Evolutionary conservation across 2,797 vertebrate genomes (phyloP), one percentile per base, ranked within the genome.

Genomic region (Cichlasoma orientale): DNA sequence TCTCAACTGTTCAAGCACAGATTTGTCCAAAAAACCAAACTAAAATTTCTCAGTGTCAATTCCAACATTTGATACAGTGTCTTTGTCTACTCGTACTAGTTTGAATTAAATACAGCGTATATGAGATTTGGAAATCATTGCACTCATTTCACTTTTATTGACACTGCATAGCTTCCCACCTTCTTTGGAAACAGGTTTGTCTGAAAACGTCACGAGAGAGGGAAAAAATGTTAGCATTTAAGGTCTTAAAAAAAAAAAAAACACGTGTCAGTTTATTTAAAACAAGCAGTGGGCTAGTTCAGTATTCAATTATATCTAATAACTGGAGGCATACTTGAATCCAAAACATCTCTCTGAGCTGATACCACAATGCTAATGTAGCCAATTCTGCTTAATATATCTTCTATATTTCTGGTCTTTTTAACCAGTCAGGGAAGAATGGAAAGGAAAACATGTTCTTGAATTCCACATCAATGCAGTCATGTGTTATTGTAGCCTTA

Each of bases 401-500:
- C 55, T 72, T 72, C 55, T 31, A 18, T 14, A 75, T 71, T 70
- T 36, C 56, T 61, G 44, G 44, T n/a, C 52, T 68, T 84, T 83
- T 83, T 54, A 86, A 75, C 70, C 77, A 83, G 70, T 85, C 33
- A 31, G 16, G 47, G 69, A 82, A 79, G 70, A 81, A 78, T 74
- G 57, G 80, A 72, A 79, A 63, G 53, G 59, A 73, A 88, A 91
- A 78, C 84, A 77, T 86, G 87, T 86, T 82, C 85, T 80, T 82
- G 79, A 92, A 94, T 95, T 94, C 94, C 92, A 86, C 53, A 82
- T 87, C 38, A 72, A 83, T 92, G 82, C 85, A 80, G 88, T 95
- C 92, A 94, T 93, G 91, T 92, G 94, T 95, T 94, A 91, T 91
- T 90, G 88, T 83, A 94, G 90, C 89, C 91, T 90, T 80, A 79